Base-by-base conservation (phyloP, 2,113 vertebrate species). In the Corythoichthys haematopterus region DNA sequence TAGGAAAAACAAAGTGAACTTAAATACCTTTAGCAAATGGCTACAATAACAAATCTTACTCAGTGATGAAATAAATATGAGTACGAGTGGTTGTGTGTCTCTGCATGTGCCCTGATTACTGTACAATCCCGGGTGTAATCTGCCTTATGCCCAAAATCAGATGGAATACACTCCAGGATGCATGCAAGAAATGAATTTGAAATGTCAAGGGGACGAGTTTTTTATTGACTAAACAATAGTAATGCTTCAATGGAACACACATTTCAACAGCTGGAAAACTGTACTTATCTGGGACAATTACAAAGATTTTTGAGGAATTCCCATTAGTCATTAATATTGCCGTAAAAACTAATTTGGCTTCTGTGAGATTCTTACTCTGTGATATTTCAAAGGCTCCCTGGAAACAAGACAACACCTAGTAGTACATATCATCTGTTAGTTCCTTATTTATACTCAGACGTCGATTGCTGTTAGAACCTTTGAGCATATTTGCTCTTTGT, bases 371-470 rank as follows among this genome's bases (percentile, higher is more conserved):
- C 20, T 1, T 28, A 55, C 10, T 55, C 9, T 55, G n/a, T 33
- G 8, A 3, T 11, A 53, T 3, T 28, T 28, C 20, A 28, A 28
- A 28, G 20, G 20, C 20, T 28, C 7, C 50, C n/a, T 20, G 15
- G 16, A 20, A 52, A 52, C 50, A 9, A 15, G 50, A 52, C 56
- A 53, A 13, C 52, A 55, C 20, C 52, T 3, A 10, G 3, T 55
- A 28, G 28, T n/a, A 35, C 43, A 13, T 64, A n/a, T 72, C 64
- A 77, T 75, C 71, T 75, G 74, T 65, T 52, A 48, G 59, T 40
- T 67, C 66, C 63, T 60, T 56, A 5, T 0, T 50, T 48, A 38
- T 28, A 11, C 14, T 45, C 3, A 59, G 48, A 46, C 46, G 66
- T 63, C 6, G 0, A 38, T 35, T 8, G 33, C 67, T 20, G 61